phyloP scores from a whole-genome alignment of 1,140 invertebrate species.

The Ceratosolen solmsi region DNA sequence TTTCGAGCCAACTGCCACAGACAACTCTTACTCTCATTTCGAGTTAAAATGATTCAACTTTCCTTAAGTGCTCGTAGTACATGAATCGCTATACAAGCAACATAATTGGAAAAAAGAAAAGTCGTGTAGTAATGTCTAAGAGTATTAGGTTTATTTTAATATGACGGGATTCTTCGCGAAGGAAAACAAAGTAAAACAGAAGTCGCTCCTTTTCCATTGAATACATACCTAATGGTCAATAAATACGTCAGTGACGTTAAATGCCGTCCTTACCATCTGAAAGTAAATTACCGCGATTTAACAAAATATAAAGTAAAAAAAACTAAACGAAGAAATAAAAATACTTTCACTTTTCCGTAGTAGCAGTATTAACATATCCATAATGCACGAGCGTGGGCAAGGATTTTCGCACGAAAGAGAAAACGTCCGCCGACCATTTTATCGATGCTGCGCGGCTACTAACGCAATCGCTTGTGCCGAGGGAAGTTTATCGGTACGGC shows the following conservation, averaged over 20 bases:
- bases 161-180: neutral
- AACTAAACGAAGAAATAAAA: neutral
- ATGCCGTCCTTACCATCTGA: neutral
- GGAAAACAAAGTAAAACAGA: conserved; percentile 6
- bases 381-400: neutral
- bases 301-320: too few relatives aligned
- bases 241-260: neutral
- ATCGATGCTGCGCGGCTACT: neutral
- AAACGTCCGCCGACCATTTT: neutral
- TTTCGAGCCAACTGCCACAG: neutral
- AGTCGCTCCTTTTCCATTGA: neutral
- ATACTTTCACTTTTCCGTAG: neutral
- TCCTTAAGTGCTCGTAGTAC: neutral
- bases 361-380: neutral
- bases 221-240: conserved; percentile 12
- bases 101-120: conserved; percentile 12
- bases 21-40: neutral
- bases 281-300: neutral
- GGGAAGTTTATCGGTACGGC: neutral
- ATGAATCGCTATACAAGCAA: neutral
- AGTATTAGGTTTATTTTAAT: neutral
- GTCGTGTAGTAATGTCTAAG: neutral
- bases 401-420: neutral
- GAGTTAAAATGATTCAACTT: neutral
- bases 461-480: neutral